Percentiles rank a stretch among this genome's conserved stretches.
These are phyloP conservation scores for Pocillopora verrucosa DNA, from an alignment of 64 coral and sea anemone genomes.

Conservation along the genomic window DNA sequence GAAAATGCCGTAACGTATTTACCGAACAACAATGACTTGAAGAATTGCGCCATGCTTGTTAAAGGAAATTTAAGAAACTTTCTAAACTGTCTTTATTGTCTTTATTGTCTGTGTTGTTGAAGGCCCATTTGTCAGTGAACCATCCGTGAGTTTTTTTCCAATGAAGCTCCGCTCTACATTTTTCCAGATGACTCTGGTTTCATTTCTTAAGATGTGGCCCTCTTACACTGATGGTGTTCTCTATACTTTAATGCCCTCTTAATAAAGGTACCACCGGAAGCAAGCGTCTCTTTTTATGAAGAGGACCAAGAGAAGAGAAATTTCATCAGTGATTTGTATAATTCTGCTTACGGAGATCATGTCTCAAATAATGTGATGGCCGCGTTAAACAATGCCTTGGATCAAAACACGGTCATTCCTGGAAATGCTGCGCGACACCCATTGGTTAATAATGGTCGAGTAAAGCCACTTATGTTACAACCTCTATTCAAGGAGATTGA, in stretches of 20 bases:
- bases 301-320: constrained; percentile 59
- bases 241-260: neutral
- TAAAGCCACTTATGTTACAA: constrained; percentile 43
- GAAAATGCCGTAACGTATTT: no score
- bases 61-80: no score
- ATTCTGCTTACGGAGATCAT: constrained; percentile 51
- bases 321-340: constrained; percentile 67
- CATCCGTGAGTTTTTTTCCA: no score
- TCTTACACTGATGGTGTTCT: neutral
- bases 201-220: no score
- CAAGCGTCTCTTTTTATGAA: neutral
- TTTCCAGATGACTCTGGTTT: no score
- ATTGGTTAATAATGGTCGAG: constrained; percentile 51
- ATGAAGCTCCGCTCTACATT: no score
- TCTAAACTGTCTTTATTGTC: no score
- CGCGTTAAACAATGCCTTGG: neutral
- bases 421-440: constrained; percentile 28
- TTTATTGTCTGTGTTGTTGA: neutral
- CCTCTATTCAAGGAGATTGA: constrained; percentile 61
- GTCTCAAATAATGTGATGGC: neutral
- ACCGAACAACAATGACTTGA: no score
- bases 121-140: no score
- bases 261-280: neutral
- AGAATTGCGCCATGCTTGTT: no score
- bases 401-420: neutral